Base-by-base conservation (phyloP, 2,888 invertebrate species). In the Trachelus stipa region DNA sequence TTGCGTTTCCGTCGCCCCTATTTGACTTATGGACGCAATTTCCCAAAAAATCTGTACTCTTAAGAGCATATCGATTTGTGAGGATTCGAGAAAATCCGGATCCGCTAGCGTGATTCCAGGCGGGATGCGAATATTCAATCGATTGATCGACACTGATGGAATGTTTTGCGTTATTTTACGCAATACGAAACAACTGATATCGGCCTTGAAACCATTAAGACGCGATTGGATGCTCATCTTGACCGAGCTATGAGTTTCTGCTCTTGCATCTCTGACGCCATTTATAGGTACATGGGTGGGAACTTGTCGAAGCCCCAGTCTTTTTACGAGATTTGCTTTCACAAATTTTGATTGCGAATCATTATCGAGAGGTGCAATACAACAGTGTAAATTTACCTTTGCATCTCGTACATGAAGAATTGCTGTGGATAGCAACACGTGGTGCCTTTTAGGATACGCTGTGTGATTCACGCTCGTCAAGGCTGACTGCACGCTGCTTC, bases 21-120 rank as follows among this genome's bases (percentile, higher is more conserved):
- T 79, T 15, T 78, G 69, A 2, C 80, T 76, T n/a, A 74, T 12
- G 12, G 69, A 73, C 23, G 71, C 68, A 30, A 80, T 34, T 33
- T 74, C 30, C 76, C 37, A 80, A n/a, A 80, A 82, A 2, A 79
- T 23, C 12, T 80, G 77, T 12, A 76, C 80, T 1, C 81, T 82
- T 12, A 82, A 30, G 33, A 82, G 71, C 11, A 80, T 74, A 9
- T 83, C 78, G 11, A 82, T 74, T n/a, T 68, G 31, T 1, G 77
- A 71, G 1, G 75, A 69, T 40, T 37, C 12, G 23, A 76, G 37
- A 23, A 83, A 81, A 1, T 77, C 73, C 31, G 82, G 82, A 76
- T 83, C 82, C 3, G 81, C 81, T 6, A 82, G 71, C 12, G 33
- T 73, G 12, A 81, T 76, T 68, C 76, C 73, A 6, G 74, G 35